Conservation (phyloP, 2,797 vertebrate species). For the Scolopax bukidnonensis region DNA sequence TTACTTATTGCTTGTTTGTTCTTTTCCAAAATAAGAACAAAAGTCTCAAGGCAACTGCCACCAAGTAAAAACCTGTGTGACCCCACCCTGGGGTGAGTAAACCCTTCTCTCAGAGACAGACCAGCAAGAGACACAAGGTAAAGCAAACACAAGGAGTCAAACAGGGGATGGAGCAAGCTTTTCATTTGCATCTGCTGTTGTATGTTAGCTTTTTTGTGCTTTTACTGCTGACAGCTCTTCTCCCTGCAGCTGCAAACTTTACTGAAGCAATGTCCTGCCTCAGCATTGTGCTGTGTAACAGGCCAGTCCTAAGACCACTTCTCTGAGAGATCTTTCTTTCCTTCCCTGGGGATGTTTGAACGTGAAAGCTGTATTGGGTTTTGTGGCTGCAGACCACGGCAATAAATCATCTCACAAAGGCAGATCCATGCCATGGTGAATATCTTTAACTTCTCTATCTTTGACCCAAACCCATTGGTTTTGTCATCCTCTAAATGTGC, state of each 20-base stretch:
- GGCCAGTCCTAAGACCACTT: background rate
- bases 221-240: background rate
- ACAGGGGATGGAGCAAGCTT: background rate
- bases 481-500: background rate
- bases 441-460: background rate
- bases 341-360: background rate
- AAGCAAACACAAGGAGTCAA: background rate
- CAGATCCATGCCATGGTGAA: background rate
- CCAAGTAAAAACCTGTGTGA: background rate
- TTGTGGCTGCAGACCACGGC: background rate
- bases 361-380: background rate
- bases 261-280: background rate
- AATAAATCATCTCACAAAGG: background rate
- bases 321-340: background rate
- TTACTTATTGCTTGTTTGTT: background rate
- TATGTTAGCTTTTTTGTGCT: background rate
- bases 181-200: rapidly evolving
- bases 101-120: background rate
- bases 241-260: background rate
- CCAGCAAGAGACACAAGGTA: background rate
- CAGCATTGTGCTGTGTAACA: background rate
- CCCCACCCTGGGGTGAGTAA: background rate
- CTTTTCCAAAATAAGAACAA: background rate
- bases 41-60: background rate
- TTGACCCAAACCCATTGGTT: background rate